Percentiles rank a stretch among this genome's conserved stretches.
Evolutionary conservation across 2,888 invertebrate species (phyloP).

Genomic region (Congeria kusceri): DNA sequence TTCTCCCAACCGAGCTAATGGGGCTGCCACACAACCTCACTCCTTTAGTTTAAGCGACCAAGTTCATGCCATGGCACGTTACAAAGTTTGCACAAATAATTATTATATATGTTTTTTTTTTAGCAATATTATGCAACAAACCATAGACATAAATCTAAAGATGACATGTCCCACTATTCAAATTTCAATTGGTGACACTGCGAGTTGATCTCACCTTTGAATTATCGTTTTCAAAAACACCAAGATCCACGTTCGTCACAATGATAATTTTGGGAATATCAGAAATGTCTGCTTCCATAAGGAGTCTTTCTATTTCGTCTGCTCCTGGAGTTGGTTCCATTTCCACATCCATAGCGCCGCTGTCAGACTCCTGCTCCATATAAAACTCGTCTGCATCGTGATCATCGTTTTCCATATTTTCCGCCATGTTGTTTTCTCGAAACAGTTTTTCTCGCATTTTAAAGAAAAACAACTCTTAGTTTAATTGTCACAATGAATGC

Average conservation of each 20-base stretch:
- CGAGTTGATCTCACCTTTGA: slow-evolving; percentile 71
- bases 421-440: slow-evolving; percentile 60
- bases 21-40: too few relatives aligned
- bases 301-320: slow-evolving; percentile 52
- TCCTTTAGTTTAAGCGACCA: too few relatives aligned
- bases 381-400: slow-evolving; percentile 28
- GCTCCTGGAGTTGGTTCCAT: slow-evolving; percentile 48
- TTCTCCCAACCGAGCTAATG: too few relatives aligned
- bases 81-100: too few relatives aligned
- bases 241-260: slow-evolving; percentile 78
- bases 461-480: not conserved
- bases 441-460: slow-evolving; percentile 24
- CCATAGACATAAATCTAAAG: too few relatives aligned
- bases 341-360: slow-evolving; percentile 46
- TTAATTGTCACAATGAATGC: not conserved
- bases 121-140: too few relatives aligned
- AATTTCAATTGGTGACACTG: too few relatives aligned
- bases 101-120: too few relatives aligned
- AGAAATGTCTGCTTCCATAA: slow-evolving; percentile 60
- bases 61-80: too few relatives aligned
- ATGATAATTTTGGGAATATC: slow-evolving; percentile 80
- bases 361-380: slow-evolving; percentile 61
- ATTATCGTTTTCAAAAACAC: slow-evolving; percentile 75
- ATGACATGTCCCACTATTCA: too few relatives aligned
- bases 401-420: slow-evolving; percentile 53